Conservation (phyloP, 2,888 invertebrate genomes). For the Cryptocephalus primarius region DNA sequence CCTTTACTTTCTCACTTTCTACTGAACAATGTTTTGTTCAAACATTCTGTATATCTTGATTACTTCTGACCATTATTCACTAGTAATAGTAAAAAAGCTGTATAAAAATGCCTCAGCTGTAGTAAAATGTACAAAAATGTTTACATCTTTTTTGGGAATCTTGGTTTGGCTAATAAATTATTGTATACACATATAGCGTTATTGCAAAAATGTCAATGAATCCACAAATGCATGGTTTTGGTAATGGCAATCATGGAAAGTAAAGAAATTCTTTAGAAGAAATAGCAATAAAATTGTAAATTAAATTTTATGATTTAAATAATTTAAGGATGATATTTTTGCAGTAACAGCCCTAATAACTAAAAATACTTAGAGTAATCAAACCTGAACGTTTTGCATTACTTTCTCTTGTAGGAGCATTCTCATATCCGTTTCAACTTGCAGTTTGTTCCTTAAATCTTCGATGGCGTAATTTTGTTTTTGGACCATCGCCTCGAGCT, state of each 20-base stretch:
- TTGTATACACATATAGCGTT: conserved; percentile 1
- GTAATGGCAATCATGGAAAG: too few relatives aligned
- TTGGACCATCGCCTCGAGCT: conserved; percentile 47
- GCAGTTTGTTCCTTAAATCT: conserved; percentile 49
- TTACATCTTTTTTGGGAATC: conserved; percentile 1
- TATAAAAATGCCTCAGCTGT: conserved; percentile 3
- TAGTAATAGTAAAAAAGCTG: conserved; percentile 4
- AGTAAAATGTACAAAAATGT: conserved; percentile 5
- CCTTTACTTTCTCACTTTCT: neutral
- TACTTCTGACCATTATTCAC: neutral
- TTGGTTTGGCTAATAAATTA: neutral
- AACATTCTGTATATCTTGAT: neutral
- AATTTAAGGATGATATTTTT: too few relatives aligned
- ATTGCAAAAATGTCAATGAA: neutral
- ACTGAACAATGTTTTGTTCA: too few relatives aligned
- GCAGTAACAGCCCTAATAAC: too few relatives aligned
- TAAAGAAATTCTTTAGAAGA: too few relatives aligned
- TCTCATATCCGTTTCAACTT: conserved; percentile 53
- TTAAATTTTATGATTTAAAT: too few relatives aligned
- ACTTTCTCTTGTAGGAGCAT: conserved; percentile 57
- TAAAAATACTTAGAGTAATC: conserved; percentile 17
- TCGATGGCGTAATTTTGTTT: conserved; percentile 52
- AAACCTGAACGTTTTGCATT: conserved; percentile 61
- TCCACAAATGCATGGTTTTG: too few relatives aligned
- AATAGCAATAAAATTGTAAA: too few relatives aligned